Evolutionary conservation across 1,140 invertebrate genomes (phyloP).

Genomic region (Uloborus diversus): DNA sequence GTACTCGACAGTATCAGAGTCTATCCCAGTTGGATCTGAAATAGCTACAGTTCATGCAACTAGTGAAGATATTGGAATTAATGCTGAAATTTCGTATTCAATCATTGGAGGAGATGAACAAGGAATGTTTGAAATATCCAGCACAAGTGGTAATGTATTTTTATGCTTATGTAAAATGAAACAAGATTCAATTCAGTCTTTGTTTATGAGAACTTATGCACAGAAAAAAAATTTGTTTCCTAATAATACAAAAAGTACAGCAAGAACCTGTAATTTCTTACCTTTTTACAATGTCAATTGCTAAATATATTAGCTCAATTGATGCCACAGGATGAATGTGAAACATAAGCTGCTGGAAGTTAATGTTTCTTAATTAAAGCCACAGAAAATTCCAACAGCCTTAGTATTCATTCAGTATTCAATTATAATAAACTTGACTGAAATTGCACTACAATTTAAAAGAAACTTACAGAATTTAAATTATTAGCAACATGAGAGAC

Average conservation of each 20-base stretch:
- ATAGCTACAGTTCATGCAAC: slow-evolving; percentile 82
- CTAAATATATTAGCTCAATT: too few relatives aligned
- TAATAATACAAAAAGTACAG: background rate
- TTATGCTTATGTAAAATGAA: background rate
- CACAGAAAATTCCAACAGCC: too few relatives aligned
- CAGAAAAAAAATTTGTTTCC: background rate
- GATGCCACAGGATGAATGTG: too few relatives aligned
- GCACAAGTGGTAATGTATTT: background rate
- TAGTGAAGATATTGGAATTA: slow-evolving; percentile 84
- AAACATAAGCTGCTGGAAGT: too few relatives aligned
- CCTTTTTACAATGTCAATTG: too few relatives aligned
- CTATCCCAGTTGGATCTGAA: slow-evolving; percentile 76
- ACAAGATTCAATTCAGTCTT: background rate
- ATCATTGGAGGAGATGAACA: slow-evolving; percentile 67
- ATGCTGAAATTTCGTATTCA: slow-evolving; percentile 80
- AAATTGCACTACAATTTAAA: too few relatives aligned
- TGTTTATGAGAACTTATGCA: background rate
- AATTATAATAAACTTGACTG: too few relatives aligned
- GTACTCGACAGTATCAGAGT: slow-evolving; percentile 77
- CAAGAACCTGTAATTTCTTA: too few relatives aligned
- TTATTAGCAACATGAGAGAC: too few relatives aligned
- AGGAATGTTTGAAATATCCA: slow-evolving; percentile 39
- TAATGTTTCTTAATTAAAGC: too few relatives aligned
- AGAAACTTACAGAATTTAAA: too few relatives aligned
- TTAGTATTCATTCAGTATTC: too few relatives aligned